Base-by-base conservation (phyloP, 2,113 vertebrate genomes). In the Oreochromis spilurus region DNA sequence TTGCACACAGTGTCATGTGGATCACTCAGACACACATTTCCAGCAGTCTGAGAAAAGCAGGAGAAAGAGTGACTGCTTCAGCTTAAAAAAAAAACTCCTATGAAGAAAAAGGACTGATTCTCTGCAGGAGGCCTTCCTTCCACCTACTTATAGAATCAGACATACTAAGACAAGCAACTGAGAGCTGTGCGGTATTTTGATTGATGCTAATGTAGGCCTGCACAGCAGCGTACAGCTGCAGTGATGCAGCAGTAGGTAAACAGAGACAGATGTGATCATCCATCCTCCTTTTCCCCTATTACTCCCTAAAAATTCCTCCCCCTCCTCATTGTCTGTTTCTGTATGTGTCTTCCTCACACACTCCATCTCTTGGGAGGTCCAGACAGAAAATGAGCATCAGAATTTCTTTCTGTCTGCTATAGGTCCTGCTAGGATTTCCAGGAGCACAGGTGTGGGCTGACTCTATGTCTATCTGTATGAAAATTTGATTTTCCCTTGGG, bases 401-500 rank as follows among this genome's bases (percentile, higher is more conserved):
- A 86, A 85, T 94, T 91, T 90, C 58, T 77, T 29, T 84, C 50
- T 79, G 88, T 91, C 84, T 91, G 65, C 81, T 72, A 40, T 7
- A 67, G 82, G 79, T 86, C 85, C 91, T 84, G 80, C 55, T 11
- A 24, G 79, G 84, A 57, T 87, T 81, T 90, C 55, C 84, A 89
- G 50, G 85, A 89, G 84, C 91, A 87, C 95, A 95, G 95, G 93
- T 96, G 95, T 83, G 19, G 87, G 81, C 83, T 75, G 62, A 82
- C 62, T 55, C 77, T 38, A 34, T 65, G 80, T 55, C 90, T 91
- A 92, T 95, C 89, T 88, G 92, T 91, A 94, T 95, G 95, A 92
- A 94, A 93, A 96, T 96, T 52, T 55, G 57, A 62, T 65, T 14
- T 36, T 89, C 90, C 84, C 86, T 65, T 4, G 19, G 88, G 83